Percentiles rank a stretch among this genome's conserved stretches.
These are phyloP conservation scores for Lepus timidus DNA, from an alignment of 2,113 vertebrate genomes.

Conservation along the genomic window DNA sequence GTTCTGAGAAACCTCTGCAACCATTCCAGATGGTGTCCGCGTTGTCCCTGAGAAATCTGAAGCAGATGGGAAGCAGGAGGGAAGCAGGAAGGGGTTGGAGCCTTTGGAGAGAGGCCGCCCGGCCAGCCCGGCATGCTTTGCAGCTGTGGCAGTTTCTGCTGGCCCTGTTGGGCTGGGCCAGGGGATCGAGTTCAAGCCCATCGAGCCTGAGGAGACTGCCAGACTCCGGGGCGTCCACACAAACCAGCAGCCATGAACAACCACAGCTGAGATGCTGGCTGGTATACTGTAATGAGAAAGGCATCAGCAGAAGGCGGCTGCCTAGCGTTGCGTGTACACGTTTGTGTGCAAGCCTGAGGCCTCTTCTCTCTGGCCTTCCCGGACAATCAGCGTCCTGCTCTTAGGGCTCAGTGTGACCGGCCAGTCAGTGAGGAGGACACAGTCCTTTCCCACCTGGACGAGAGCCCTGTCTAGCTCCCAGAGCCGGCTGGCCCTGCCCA, in stretches of 20 bases:
- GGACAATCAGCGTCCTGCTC: slow-evolving; percentile 94
- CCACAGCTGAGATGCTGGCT: slow-evolving; percentile 97
- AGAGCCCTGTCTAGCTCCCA: slow-evolving; percentile 89
- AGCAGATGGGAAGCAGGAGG: slow-evolving; percentile 91
- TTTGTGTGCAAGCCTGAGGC: slow-evolving; percentile 98
- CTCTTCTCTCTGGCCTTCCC: slow-evolving; percentile 97
- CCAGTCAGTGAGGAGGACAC: slow-evolving; percentile 96
- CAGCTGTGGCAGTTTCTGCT: slow-evolving; percentile 99
- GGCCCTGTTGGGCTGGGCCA: slow-evolving; percentile 95
- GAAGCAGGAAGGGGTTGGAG: slow-evolving; percentile 92
- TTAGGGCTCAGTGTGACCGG: slow-evolving; percentile 94
- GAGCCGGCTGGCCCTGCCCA: slow-evolving; percentile 91
- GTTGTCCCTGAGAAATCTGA: slow-evolving; percentile 98
- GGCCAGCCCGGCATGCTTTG: slow-evolving; percentile 96
- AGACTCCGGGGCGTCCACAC: slow-evolving; percentile 99
- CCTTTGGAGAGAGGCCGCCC: slow-evolving; percentile 93
- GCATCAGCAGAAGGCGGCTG: slow-evolving; percentile 99
- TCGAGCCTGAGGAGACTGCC: slow-evolving; percentile 99
- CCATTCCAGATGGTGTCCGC: slow-evolving; percentile 92
- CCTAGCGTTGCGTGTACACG: slow-evolving; percentile 99
- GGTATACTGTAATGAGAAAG: slow-evolving; percentile 98
- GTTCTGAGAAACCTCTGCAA: slow-evolving; percentile 91
- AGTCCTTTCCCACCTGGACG: slow-evolving; percentile 96
- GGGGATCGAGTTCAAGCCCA: slow-evolving; percentile 99
- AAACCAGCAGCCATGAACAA: slow-evolving; percentile 99